Evolutionary conservation across 2,797 vertebrate species (phyloP).

Genomic region (Sebastes iracundus): DNA sequence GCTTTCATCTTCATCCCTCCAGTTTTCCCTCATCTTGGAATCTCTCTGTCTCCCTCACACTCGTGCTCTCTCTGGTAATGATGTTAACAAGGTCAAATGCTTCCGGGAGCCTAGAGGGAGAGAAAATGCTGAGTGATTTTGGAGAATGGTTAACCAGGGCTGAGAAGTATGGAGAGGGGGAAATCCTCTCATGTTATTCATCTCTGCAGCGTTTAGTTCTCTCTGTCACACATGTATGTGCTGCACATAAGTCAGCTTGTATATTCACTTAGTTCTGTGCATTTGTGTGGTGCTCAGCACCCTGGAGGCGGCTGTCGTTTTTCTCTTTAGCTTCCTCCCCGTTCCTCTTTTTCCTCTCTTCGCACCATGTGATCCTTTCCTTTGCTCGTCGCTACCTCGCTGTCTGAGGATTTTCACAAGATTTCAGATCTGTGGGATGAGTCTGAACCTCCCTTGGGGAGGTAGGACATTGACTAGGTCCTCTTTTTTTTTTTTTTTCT

Average conservation of each 20-base stretch:
- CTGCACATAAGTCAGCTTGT: slow-evolving; percentile 26
- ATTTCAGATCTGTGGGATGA: slow-evolving; percentile 43
- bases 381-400: slow-evolving; percentile 33
- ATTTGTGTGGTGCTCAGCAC: slow-evolving; percentile 36
- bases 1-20: slow-evolving; percentile 46
- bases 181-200: slow-evolving; percentile 16
- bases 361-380: slow-evolving; percentile 2
- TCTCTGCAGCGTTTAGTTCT: slow-evolving; percentile 40
- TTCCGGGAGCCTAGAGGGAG: slow-evolving; percentile 59
- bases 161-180: slow-evolving; percentile 12
- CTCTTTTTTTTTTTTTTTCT: neutral
- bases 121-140: slow-evolving; percentile 47
- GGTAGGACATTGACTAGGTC: slow-evolving; percentile 41
- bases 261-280: slow-evolving; percentile 35
- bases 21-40: slow-evolving; percentile 51
- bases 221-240: slow-evolving; percentile 27
- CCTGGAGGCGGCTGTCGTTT: slow-evolving; percentile 41
- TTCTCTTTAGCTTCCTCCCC: slow-evolving; percentile 14
- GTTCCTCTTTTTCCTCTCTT: slow-evolving; percentile 4
- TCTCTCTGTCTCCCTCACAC: slow-evolving; percentile 45
- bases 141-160: slow-evolving; percentile 49
- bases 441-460: slow-evolving; percentile 39
- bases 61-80: slow-evolving; percentile 65
- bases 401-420: slow-evolving; percentile 48
- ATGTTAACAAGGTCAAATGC: slow-evolving; percentile 69